phyloP scores from a whole-genome alignment of 2,113 vertebrate species.

The Tylochromis polylepis region DNA sequence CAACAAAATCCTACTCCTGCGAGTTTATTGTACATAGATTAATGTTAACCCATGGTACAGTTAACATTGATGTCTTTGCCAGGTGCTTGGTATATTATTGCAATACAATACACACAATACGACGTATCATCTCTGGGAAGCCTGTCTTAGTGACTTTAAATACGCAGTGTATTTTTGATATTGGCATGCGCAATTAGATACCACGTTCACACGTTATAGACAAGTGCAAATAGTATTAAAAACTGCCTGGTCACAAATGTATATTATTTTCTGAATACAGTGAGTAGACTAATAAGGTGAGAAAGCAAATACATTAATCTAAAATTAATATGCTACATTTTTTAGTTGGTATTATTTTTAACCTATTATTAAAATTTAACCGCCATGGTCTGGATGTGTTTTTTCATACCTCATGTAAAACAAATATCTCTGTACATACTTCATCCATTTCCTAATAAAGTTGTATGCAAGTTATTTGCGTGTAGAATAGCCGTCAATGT shows the following conservation, averaged over 20 bases:
- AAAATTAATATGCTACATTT: not conserved
- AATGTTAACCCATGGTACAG: constrained; percentile 28
- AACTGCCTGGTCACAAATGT: constrained; percentile 1
- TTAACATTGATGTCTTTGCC: constrained; percentile 31
- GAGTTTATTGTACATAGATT: constrained; percentile 11
- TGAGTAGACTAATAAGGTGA: not conserved
- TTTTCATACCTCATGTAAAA: constrained; percentile 25
- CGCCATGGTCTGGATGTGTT: constrained; percentile 10
- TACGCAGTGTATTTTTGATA: constrained; percentile 64
- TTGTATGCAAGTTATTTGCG: constrained; percentile 62
- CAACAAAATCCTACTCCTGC: constrained; percentile 16
- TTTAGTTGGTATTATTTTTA: not conserved
- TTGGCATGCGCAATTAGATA: constrained; percentile 43
- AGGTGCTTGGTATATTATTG: constrained; percentile 52
- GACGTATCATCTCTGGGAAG: constrained; percentile 46
- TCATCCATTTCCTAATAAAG: constrained; percentile 13
- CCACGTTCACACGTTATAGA: not conserved
- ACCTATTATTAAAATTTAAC: not conserved
- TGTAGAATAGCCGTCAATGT: constrained; percentile 54
- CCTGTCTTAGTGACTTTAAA: constrained; percentile 28
- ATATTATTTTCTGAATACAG: not conserved
- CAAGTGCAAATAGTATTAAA: constrained; percentile 3
- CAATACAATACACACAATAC: constrained; percentile 43
- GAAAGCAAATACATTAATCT: not conserved
- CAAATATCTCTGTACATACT: not conserved